These are phyloP conservation scores for Pollenia griseotomentosa DNA, from an alignment of 2,888 invertebrate genomes.

Conservation along the genomic window DNA sequence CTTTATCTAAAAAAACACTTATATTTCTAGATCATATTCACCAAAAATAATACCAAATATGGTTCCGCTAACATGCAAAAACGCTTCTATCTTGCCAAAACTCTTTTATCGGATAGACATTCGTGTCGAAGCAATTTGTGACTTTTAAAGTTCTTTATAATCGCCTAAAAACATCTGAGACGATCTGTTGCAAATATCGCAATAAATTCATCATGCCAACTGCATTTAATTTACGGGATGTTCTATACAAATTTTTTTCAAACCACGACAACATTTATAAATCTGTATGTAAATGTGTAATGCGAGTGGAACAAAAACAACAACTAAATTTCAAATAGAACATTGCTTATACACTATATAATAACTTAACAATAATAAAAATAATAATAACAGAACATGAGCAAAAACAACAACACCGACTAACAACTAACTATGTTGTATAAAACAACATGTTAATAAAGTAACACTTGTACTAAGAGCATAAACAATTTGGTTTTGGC, in stretches of 20 bases:
- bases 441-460: slow-evolving; percentile 66
- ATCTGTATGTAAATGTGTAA: not conserved
- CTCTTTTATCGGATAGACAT: no score
- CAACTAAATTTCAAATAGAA: slow-evolving; percentile 21
- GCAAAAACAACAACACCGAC: not conserved
- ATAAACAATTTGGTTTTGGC: slow-evolving; percentile 68
- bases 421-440: slow-evolving; percentile 17
- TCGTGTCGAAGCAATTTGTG: no score
- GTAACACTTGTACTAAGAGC: slow-evolving; percentile 66
- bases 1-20: no score
- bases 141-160: no score
- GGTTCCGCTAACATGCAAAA: no score
- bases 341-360: slow-evolving; percentile 20
- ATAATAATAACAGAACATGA: slow-evolving; percentile 6
- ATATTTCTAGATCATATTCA: no score
- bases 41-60: no score
- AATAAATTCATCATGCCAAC: not conserved
- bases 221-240: not conserved
- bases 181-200: not conserved
- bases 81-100: no score
- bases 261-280: not conserved
- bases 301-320: not conserved
- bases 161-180: no score
- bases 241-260: not conserved
- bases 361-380: slow-evolving; percentile 46